Evolutionary conservation across 2,113 vertebrate species (phyloP).

Genomic region (Sialia sialis): DNA sequence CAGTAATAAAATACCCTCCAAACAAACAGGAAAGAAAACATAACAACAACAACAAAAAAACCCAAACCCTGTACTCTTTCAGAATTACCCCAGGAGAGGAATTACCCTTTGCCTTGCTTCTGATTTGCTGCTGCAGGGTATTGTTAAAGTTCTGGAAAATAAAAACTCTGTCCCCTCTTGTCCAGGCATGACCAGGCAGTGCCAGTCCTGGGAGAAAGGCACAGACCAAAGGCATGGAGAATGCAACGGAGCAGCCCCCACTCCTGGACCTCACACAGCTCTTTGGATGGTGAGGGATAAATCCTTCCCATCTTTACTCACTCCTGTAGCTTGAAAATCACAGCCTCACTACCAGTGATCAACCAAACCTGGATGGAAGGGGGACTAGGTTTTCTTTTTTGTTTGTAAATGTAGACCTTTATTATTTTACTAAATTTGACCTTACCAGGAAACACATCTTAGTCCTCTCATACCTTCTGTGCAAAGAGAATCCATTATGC

Average conservation of each 20-base stretch:
- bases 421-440: not conserved
- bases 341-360: not conserved
- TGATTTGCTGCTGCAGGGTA: not conserved
- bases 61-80: not conserved
- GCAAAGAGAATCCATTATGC: not conserved
- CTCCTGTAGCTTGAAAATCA: not conserved
- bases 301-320: not conserved
- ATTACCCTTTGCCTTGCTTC: not conserved
- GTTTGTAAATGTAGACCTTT: not conserved
- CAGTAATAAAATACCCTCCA: not conserved
- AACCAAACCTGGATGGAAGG: not conserved
- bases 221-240: not conserved
- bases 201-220: not conserved
- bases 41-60: not conserved
- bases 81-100: not conserved
- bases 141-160: not conserved
- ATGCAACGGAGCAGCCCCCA: fast-evolving
- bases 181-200: not conserved
- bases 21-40: not conserved
- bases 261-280: not conserved
- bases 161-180: not conserved
- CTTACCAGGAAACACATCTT: not conserved
- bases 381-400: not conserved
- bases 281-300: not conserved
- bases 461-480: not conserved